Evolutionary conservation across 37 sponge, comb jelly and placozoan species (phyloP).

Genomic region (Halisarca cf. caerulea): DNA sequence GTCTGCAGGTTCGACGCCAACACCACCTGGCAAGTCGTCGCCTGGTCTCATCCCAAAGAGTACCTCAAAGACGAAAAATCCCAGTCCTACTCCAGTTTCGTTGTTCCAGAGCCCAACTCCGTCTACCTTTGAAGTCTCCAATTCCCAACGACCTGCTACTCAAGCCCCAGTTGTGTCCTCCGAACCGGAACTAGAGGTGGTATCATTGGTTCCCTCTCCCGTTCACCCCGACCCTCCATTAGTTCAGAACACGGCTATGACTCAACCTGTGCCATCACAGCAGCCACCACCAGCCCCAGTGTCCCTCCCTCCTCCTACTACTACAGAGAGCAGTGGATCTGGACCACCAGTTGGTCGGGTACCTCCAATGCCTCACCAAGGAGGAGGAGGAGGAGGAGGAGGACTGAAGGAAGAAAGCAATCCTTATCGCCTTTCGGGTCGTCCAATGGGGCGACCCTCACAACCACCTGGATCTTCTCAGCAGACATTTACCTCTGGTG

Average conservation of each 20-base stretch:
- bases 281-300: neutral
- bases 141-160: neutral
- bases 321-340: neutral
- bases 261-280: neutral
- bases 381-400: neutral
- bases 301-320: neutral
- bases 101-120: neutral
- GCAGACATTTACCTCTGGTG: neutral
- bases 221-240: neutral
- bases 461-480: neutral
- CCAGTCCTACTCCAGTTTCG: no score
- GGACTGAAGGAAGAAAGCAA: neutral
- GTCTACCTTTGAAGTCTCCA: neutral
- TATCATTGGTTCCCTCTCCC: neutral
- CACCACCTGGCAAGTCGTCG: neutral
- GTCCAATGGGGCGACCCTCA: neutral
- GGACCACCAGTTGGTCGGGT: neutral
- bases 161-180: neutral
- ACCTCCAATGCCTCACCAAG: neutral
- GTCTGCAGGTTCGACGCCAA: slow-evolving; percentile 1
- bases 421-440: slow-evolving; percentile 2
- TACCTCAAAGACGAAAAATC: no score
- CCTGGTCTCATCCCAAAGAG: no score
- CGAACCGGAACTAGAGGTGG: slow-evolving; percentile 5
- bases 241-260: neutral